Percentiles rank a stretch among this genome's conserved stretches.
Evolutionary conservation across 2,888 invertebrate species (phyloP).

Genomic region (Ectropis crepuscularia): DNA sequence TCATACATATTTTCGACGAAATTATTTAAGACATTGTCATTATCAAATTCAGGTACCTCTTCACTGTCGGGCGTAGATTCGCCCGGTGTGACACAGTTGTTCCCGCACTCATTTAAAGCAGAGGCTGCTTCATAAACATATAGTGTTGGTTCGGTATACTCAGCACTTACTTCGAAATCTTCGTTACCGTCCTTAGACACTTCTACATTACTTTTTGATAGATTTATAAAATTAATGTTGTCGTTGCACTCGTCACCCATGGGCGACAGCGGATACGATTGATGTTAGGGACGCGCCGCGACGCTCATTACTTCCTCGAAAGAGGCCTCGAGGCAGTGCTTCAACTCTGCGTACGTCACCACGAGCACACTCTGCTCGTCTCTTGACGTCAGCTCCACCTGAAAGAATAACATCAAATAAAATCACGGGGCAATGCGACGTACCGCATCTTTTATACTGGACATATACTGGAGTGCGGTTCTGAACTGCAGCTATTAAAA

Average conservation of each 20-base stretch:
- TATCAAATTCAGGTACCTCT: neutral
- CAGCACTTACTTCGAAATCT: neutral
- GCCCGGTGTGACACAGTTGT: neutral
- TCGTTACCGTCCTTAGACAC: neutral
- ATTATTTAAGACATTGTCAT: neutral
- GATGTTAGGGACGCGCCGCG: slow-evolving; percentile 44
- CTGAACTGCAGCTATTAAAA: too few relatives aligned
- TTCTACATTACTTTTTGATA: neutral
- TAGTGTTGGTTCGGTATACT: neutral
- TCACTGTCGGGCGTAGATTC: neutral
- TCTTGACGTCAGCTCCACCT: slow-evolving; percentile 97
- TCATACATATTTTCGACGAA: neutral
- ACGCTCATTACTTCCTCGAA: slow-evolving; percentile 91
- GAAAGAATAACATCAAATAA: slow-evolving; percentile 35
- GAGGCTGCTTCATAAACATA: neutral
- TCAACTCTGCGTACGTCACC: slow-evolving; percentile 97
- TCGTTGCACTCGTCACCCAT: neutral
- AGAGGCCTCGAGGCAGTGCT: slow-evolving; percentile 96
- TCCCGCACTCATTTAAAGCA: neutral
- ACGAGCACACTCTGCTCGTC: slow-evolving; percentile 98
- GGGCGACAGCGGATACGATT: neutral
- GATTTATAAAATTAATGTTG: neutral
- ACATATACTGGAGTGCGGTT: too few relatives aligned
- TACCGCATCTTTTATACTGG: too few relatives aligned
- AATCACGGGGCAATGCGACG: too few relatives aligned